Evolutionary conservation across 2,113 vertebrate genomes (phyloP).

Genomic region (Prunella fulvescens): DNA sequence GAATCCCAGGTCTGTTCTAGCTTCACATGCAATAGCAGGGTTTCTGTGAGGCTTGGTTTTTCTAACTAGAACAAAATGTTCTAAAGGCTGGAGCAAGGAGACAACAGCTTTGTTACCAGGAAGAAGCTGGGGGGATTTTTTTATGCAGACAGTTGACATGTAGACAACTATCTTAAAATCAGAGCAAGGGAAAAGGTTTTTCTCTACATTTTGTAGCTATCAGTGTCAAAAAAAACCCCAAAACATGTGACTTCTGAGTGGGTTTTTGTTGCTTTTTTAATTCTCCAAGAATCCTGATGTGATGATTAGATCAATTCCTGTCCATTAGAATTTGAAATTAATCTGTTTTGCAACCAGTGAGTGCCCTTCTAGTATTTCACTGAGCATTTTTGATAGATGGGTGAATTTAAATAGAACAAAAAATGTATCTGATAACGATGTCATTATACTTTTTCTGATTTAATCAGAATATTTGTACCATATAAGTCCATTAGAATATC

Average conservation of each 20-base stretch:
- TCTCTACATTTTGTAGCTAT: background rate
- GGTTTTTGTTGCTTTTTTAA: background rate
- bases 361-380: conserved; percentile 16
- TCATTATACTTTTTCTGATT: conserved; percentile 34
- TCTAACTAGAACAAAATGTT: background rate
- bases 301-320: conserved; percentile 45
- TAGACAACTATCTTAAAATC: background rate
- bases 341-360: conserved; percentile 29
- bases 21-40: background rate
- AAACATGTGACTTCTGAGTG: background rate
- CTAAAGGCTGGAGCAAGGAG: background rate
- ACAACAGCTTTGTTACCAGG: background rate
- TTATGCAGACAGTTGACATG: background rate
- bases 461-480: conserved; percentile 35
- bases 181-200: background rate
- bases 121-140: background rate
- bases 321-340: conserved; percentile 50
- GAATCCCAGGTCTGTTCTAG: background rate
- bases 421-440: conserved; percentile 38
- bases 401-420: conserved; percentile 36
- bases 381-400: conserved; percentile 38
- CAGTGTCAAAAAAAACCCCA: background rate
- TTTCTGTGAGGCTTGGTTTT: background rate
- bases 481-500: conserved; percentile 30
- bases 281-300: background rate